Base-by-base conservation (phyloP, 2,888 invertebrate genomes). In the Volucella bombylans region DNA sequence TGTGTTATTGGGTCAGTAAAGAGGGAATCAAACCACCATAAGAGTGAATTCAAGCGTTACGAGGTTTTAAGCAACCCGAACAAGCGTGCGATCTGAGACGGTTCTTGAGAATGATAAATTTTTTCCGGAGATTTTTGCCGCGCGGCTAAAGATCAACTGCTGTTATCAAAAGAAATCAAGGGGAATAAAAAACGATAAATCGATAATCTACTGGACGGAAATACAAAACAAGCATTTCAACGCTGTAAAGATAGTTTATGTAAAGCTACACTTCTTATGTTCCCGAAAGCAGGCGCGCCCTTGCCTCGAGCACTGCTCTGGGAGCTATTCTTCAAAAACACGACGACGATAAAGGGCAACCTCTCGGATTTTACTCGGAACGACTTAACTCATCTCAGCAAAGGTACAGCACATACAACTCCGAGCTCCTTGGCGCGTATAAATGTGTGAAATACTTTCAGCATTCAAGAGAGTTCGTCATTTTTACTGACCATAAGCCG, bases 21-120 rank as follows among this genome's bases (percentile, higher is more conserved):
- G n/a, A n/a, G n/a, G n/a, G n/a, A n/a, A n/a, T n/a, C n/a, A 87
- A 31, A 86, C 89, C 10, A 87, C 88, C 43, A 45, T 23, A 2
- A 57, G 8, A 31, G 38, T n/a, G 57, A 57, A 12, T 10, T 57
- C n/a, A n/a, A n/a, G n/a, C n/a, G n/a, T n/a, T n/a, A n/a, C n/a
- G n/a, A n/a, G n/a, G n/a, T n/a, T n/a, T n/a, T 15, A 49, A 49
- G 49, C 9, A 4, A 49, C 2, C 9, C 2, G 11, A 49, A 15
- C 15, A 54, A 77, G 15, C 0, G 14, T n/a, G n/a, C n/a, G 55
- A 78, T 31, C 14, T 76, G 2, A 31, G 59, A 12, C 11, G 3
- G 9, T 47, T 59, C 11, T n/a, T 38, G 18, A 47, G 23, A 39
- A 14, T 4, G 12, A n/a, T n/a, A n/a, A n/a, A n/a, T n/a, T n/a